Evolutionary conservation across 2,797 vertebrate genomes (phyloP), one percentile per base, ranked within the genome.

Genomic region (Schizopygopsis pylzovi): DNA sequence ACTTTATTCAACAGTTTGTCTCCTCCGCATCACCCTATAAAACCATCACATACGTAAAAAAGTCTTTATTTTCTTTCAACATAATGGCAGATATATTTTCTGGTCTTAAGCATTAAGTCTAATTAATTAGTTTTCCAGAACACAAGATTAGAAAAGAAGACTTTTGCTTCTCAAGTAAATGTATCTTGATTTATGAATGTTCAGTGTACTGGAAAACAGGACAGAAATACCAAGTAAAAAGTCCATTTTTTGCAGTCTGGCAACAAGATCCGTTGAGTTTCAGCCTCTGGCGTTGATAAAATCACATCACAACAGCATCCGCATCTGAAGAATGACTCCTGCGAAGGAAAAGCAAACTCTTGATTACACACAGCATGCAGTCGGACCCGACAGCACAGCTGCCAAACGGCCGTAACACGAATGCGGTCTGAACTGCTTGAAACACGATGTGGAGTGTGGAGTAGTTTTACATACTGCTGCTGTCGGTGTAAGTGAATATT

Each of bases 351-450:
- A 45, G 15, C 73, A 47, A 79, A 81, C n/a, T 67, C 79, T 82
- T 67, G 79, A 37, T 84, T 76, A 70, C 56, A 84, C 85, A 41
- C 78, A 52, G 68, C 54, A 77, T 77, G 41, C 33, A 52, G 43
- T 37, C 67, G 79, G 71, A 82, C 79, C 43, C 76, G 81, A 81
- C 71, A 85, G 67, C 63, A 20, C 28, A 70, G 76, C 47, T 73
- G 67, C 16, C 79, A 86, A 84, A 85, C 47, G 54, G 22, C 39
- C 68, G 47, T 87, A 47, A 65, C 13, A 43, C 41, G 28, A 63
- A 56, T 47, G 82, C 54, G 68, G 33, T 77, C 77, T 87, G 25
- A 78, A 83, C 75, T 52, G 81, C 41, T 68, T 87, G 28, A 83
- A 87, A 87, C 81, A 33, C 39, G 59, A 52, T 63, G 41, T 61